Evolutionary conservation across 2,888 invertebrate species (phyloP).

Genomic region (Harpalus rubripes): DNA sequence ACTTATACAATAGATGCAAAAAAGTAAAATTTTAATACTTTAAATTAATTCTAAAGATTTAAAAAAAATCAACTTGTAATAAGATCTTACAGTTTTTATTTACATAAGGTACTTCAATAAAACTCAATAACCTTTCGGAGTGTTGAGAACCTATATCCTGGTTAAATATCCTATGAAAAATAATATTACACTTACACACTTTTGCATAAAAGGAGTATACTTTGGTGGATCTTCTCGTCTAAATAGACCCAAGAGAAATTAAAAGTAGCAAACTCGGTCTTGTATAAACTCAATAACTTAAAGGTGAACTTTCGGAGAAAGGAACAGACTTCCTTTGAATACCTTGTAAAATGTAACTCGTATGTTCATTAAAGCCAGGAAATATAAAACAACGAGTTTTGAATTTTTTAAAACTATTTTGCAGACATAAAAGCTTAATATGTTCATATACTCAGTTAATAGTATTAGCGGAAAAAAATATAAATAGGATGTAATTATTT

Average conservation of each 20-base stretch:
- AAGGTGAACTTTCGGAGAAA: conserved; percentile 45
- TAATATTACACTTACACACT: background rate
- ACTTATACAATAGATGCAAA: too few relatives aligned
- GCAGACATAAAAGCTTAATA: too few relatives aligned
- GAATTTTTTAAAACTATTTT: background rate
- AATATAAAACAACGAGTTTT: background rate
- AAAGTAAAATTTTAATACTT: too few relatives aligned
- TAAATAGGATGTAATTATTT: too few relatives aligned
- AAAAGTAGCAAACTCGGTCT: conserved; percentile 38
- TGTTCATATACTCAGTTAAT: too few relatives aligned
- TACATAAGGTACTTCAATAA: conserved; percentile 11
- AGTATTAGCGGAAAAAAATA: too few relatives aligned
- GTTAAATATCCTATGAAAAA: background rate
- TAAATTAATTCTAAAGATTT: too few relatives aligned
- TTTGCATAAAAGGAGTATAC: conserved; percentile 5
- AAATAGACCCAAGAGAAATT: conserved; percentile 57
- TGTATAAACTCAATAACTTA: conserved; percentile 43
- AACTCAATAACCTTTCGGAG: background rate
- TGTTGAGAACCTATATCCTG: background rate
- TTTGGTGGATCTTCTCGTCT: background rate
- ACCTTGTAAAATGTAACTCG: conserved; percentile 6
- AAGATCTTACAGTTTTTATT: background rate
- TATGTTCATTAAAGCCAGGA: background rate
- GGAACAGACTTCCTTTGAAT: conserved; percentile 16
- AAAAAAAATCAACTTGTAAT: too few relatives aligned